phyloP scores from a whole-genome alignment of 2,797 vertebrate species.

The Furcifer pardalis region DNA sequence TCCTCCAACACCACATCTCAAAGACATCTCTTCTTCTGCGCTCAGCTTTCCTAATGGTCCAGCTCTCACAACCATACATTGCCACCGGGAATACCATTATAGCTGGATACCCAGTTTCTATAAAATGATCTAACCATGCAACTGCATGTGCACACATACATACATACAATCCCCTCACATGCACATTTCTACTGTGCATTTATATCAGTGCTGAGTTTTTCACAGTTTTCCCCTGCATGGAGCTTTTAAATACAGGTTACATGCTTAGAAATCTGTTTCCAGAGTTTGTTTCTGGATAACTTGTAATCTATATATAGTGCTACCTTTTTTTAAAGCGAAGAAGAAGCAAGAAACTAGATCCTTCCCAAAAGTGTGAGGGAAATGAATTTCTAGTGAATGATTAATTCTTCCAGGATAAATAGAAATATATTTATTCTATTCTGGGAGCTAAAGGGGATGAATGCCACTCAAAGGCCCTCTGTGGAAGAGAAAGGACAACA shows the following conservation, averaged over 20 bases:
- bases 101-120: no score
- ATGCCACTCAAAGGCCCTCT: conserved; percentile 10
- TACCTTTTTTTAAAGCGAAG: neutral
- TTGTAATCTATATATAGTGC: neutral
- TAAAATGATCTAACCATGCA: no score
- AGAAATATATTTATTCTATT: neutral
- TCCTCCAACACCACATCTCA: no score
- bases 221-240: no score
- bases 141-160: no score
- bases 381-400: neutral
- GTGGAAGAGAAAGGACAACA: conserved; percentile 4
- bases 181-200: no score
- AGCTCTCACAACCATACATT: no score
- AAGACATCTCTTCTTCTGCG: no score
- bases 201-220: no score
- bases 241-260: neutral
- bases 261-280: neutral
- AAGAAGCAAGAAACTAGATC: neutral
- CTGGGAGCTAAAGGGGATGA: neutral
- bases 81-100: no score
- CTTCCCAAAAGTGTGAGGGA: neutral
- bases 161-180: no score
- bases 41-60: no score
- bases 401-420: conserved; percentile 17
- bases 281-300: neutral